A percentile compares a stretch with the other conserved stretches of the same genome.
Evolutionary conservation across 92 coral and sea anemone species (phyloP).

Genomic region (Anthopleura xanthogrammica): DNA sequence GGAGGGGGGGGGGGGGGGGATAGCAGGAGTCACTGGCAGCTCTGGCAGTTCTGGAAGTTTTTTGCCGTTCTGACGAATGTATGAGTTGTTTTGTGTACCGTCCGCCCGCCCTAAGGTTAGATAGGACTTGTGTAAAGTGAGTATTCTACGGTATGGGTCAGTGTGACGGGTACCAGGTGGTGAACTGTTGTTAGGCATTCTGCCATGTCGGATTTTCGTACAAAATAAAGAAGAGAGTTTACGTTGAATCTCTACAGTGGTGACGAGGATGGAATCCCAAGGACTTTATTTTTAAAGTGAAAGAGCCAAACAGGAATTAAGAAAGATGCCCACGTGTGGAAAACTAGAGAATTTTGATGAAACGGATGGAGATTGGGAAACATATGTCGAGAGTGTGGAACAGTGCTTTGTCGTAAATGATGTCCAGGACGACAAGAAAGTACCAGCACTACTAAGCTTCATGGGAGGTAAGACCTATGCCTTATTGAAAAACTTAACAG

Average conservation of each 20-base stretch:
- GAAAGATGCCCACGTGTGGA: not conserved
- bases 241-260: not conserved
- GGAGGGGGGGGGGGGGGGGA: too few relatives aligned
- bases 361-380: not conserved
- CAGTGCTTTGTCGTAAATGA: not conserved
- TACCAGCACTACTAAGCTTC: not conserved
- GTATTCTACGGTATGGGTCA: too few relatives aligned
- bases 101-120: too few relatives aligned
- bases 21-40: too few relatives aligned
- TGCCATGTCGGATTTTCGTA: too few relatives aligned
- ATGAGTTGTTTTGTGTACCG: too few relatives aligned
- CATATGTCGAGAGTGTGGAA: not conserved
- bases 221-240: not conserved
- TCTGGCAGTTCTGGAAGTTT: too few relatives aligned
- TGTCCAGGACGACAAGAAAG: not conserved
- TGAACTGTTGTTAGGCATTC: too few relatives aligned
- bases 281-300: not conserved
- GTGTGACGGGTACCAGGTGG: too few relatives aligned
- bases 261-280: not conserved
- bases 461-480: constrained; percentile 29
- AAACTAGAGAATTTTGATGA: not conserved
- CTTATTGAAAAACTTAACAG: constrained; percentile 16
- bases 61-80: too few relatives aligned
- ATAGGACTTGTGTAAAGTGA: too few relatives aligned
- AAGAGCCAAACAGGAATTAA: not conserved